Conservation (phyloP, 2,797 vertebrate species). For the Limosa lapponica region DNA sequence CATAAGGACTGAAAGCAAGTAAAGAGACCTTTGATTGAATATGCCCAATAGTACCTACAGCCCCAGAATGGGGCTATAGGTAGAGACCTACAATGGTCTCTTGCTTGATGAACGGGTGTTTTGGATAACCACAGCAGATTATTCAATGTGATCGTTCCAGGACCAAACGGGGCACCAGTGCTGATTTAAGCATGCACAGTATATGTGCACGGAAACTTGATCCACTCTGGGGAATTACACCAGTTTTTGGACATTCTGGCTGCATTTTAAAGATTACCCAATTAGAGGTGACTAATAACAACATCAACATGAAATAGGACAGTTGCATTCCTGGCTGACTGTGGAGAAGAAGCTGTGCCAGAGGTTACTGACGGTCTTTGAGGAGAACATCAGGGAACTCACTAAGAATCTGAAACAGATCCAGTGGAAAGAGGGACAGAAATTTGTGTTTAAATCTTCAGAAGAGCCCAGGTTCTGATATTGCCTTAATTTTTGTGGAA, state of each 20-base stretch:
- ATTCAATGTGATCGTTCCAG: not conserved
- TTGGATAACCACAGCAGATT: not conserved
- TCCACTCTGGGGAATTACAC: not conserved
- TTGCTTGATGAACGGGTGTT: not conserved
- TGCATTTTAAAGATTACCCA: not conserved
- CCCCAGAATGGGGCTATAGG: not conserved
- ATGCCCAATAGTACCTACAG: not conserved
- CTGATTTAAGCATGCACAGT: not conserved
- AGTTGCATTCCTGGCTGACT: not conserved
- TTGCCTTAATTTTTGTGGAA: not conserved
- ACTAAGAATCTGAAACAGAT: not conserved
- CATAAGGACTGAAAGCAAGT: not conserved
- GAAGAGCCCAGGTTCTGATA: not conserved
- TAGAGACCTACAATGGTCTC: not conserved
- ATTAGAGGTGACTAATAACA: conserved; percentile 5
- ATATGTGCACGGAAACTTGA: fast-evolving
- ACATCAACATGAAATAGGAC: not conserved
- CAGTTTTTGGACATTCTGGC: not conserved
- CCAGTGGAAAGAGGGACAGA: not conserved
- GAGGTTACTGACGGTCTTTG: fast-evolving
- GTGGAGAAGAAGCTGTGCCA: not conserved
- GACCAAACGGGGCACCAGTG: not conserved
- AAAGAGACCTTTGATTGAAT: fast-evolving
- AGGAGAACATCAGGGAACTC: not conserved
- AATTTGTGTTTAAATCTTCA: not conserved